A percentile compares a stretch with the other conserved stretches of the same genome.
These are phyloP conservation scores for Tyrannus savana DNA, from an alignment of 2,113 vertebrate genomes.

Conservation along the genomic window DNA sequence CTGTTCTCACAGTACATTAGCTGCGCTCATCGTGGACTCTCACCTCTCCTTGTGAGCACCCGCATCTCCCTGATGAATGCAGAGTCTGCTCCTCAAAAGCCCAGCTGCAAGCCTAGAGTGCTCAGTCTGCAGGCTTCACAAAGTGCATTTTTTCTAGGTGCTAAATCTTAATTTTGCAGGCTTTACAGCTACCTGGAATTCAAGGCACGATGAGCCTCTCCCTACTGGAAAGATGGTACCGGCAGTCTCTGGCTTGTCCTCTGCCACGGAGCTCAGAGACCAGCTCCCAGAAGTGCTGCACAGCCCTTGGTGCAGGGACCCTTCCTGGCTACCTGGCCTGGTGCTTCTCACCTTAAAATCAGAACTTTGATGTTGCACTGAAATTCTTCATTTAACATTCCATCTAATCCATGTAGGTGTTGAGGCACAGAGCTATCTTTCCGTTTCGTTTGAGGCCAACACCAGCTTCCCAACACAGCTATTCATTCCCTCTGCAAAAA, in stretches of 20 bases:
- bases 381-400: neutral
- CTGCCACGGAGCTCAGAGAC: fast-evolving
- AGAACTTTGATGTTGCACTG: neutral
- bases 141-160: neutral
- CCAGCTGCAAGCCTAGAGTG: neutral
- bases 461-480: neutral
- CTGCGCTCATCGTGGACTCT: neutral
- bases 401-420: neutral
- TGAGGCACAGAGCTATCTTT: neutral
- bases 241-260: neutral
- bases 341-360: neutral
- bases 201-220: fast-evolving
- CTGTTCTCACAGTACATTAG: neutral
- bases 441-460: neutral
- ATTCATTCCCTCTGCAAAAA: neutral
- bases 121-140: neutral
- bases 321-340: neutral
- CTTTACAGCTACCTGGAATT: neutral
- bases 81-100: neutral
- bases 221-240: neutral
- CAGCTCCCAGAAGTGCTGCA: neutral
- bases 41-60: neutral
- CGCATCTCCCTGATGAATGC: neutral
- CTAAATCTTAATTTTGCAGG: neutral
- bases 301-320: neutral